Base-by-base conservation (phyloP, 2,888 invertebrate species). In the Drosophila phalerata region DNA sequence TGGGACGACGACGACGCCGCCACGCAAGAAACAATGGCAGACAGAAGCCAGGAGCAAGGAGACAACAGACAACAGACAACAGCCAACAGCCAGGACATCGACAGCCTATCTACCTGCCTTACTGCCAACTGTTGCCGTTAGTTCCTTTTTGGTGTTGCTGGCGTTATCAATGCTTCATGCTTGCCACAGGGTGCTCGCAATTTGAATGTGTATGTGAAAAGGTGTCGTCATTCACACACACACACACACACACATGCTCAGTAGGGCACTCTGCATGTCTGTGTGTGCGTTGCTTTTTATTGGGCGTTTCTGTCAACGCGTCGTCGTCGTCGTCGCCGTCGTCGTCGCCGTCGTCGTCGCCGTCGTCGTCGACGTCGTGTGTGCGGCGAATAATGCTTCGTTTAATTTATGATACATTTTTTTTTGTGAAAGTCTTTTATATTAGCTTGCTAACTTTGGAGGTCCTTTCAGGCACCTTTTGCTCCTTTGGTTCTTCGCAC, bases 321-420 rank as follows among this genome's bases (percentile, higher is more conserved):
- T 38, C 45, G 62, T 57, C 60, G 48, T n/a, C 1, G 32, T 4
- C 47, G 38, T 40, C 65, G 70, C n/a, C 45, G 55, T 38, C 45
- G 62, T 57, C 45, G 55, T 38, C 45, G 62, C 53, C 45, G 55
- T 38, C 45, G 62, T 57, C 45, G 55, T 38, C 45, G 62, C 53
- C 45, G 55, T 38, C 45, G 62, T 57, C 60, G 48, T n/a, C 1
- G 32, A 8, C 47, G 38, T 40, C 65, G 70, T 69, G 74, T 79
- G 73, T 72, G 83, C 75, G 71, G 61, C 69, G 47, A 71, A 77
- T n/a, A 85, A 85, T 79, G 85, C 79, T 85, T 86, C 88, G 86
- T 86, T 86, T 86, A 86, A 88, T 88, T 86, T 88, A 86, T 86
- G 86, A 86, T 82, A 80, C 57, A 85, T 78, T 85, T 77, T 88